Conservation (phyloP, 2,797 vertebrate genomes). For the Rhinichthys osculus region DNA sequence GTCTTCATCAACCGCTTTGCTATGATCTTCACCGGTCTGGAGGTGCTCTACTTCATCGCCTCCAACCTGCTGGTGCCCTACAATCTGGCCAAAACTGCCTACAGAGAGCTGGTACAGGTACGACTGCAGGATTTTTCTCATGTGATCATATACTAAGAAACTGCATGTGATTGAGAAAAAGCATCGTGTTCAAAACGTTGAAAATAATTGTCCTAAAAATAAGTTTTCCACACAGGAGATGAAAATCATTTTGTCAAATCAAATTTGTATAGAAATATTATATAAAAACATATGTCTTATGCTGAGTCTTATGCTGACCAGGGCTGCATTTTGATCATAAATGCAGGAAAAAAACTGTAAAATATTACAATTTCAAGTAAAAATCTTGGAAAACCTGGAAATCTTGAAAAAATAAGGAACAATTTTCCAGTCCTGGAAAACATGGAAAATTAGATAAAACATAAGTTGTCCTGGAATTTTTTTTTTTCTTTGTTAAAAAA, state of each 20-base stretch:
- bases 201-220: neutral
- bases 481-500: too few relatives aligned
- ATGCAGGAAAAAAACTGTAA: neutral
- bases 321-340: neutral
- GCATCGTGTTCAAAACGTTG: neutral
- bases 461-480: too few relatives aligned
- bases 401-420: too few relatives aligned
- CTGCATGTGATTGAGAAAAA: neutral
- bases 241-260: neutral
- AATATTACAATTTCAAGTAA: neutral
- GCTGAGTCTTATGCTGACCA: neutral
- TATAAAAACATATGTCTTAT: too few relatives aligned
- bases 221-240: neutral
- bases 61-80: constrained; percentile 96
- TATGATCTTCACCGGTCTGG: constrained; percentile 98
- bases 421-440: too few relatives aligned
- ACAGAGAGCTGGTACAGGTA: constrained; percentile 96
- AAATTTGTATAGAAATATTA: neutral
- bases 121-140: neutral
- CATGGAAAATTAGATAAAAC: too few relatives aligned
- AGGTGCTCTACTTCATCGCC: constrained; percentile 97
- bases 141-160: neutral
- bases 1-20: constrained; percentile 98
- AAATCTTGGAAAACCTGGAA: too few relatives aligned
- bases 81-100: constrained; percentile 96